phyloP scores from a whole-genome alignment of 2,113 vertebrate species.

The Pygoscelis adeliae region DNA sequence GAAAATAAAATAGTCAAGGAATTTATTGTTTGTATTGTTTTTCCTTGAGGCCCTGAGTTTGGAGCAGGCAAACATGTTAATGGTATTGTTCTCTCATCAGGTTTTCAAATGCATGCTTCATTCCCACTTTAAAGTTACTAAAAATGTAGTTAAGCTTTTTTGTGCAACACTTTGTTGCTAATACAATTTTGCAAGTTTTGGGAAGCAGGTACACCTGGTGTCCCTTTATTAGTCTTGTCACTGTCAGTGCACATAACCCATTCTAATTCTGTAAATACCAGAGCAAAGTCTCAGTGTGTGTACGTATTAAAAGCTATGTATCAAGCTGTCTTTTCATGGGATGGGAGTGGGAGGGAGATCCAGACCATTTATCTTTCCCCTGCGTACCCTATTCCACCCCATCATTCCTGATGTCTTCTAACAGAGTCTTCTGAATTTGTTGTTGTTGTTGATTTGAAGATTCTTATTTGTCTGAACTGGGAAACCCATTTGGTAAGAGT shows the following conservation, averaged over 20 bases:
- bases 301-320: neutral
- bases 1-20: neutral
- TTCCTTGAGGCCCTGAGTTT: neutral
- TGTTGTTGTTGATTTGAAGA: neutral
- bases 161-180: neutral
- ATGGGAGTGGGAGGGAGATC: neutral
- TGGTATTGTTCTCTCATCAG: neutral
- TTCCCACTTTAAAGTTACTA: neutral
- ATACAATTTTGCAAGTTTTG: neutral
- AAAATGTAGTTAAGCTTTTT: neutral
- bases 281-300: neutral
- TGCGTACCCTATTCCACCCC: accelerated
- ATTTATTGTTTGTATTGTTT: neutral
- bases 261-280: neutral
- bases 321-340: neutral
- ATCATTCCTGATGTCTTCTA: neutral
- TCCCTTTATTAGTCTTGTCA: neutral
- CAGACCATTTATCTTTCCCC: neutral
- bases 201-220: neutral
- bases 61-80: neutral
- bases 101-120: neutral
- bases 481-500: neutral
- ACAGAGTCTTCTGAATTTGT: neutral
- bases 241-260: neutral
- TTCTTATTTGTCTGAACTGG: neutral